A percentile compares a stretch with the other conserved stretches of the same genome.
phyloP scores from a whole-genome alignment of 2,888 invertebrate species.

The Habrosyne pyritoides region DNA sequence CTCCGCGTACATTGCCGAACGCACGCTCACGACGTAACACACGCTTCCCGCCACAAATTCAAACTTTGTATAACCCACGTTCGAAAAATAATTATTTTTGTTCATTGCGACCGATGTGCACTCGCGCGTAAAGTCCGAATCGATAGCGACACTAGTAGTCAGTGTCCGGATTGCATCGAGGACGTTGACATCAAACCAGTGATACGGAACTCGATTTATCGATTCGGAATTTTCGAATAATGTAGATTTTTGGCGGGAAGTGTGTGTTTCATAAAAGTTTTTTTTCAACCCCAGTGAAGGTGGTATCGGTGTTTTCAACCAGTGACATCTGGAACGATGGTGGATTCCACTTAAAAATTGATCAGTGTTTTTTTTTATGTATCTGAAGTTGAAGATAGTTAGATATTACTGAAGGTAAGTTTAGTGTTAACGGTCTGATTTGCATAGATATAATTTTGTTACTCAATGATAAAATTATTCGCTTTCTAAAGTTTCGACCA shows the following conservation, averaged over 20 bases:
- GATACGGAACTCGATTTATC: slow-evolving; percentile 52
- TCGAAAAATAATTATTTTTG: slow-evolving; percentile 57
- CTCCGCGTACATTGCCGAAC: slow-evolving; percentile 67
- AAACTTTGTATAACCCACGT: slow-evolving; percentile 56
- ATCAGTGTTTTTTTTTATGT: slow-evolving; percentile 59
- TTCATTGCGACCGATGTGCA: slow-evolving; percentile 68
- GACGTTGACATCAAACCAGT: slow-evolving; percentile 70
- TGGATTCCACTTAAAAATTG: slow-evolving; percentile 72
- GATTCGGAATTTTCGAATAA: slow-evolving; percentile 60
- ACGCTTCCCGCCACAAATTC: slow-evolving; percentile 76
- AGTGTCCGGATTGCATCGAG: slow-evolving; percentile 73
- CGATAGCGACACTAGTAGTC: slow-evolving; percentile 60
- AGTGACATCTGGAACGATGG: slow-evolving; percentile 75
- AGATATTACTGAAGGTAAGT: slow-evolving; percentile 65
- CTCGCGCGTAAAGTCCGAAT: slow-evolving; percentile 67
- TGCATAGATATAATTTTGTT: slow-evolving; percentile 50
- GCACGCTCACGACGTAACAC: slow-evolving; percentile 73
- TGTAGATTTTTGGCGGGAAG: slow-evolving; percentile 68
- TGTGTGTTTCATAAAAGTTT: slow-evolving; percentile 58
- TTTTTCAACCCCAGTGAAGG: slow-evolving; percentile 63
- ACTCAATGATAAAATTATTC: slow-evolving; percentile 68
- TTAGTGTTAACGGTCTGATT: slow-evolving; percentile 47
- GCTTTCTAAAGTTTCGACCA: slow-evolving; percentile 80
- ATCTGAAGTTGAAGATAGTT: slow-evolving; percentile 54
- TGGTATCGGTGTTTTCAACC: slow-evolving; percentile 66